These are phyloP conservation scores for Australoheros facetus DNA, from an alignment of 2,797 vertebrate genomes.

Conservation along the genomic window DNA sequence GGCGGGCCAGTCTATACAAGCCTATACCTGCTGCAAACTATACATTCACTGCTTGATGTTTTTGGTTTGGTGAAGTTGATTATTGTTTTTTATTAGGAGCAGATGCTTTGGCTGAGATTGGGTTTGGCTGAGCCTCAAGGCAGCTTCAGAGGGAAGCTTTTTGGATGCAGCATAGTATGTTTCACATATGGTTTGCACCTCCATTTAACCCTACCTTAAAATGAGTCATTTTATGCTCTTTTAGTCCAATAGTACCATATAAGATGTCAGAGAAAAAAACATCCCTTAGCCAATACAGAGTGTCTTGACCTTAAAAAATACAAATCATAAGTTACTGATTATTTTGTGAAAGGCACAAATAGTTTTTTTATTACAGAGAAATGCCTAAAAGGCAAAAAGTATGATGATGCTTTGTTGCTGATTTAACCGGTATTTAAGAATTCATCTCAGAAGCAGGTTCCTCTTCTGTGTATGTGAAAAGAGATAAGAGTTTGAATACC, in stretches of 20 bases:
- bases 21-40: constrained; percentile 43
- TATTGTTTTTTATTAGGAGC: constrained; percentile 64
- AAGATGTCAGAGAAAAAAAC: not conserved
- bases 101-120: constrained; percentile 55
- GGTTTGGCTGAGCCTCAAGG: constrained; percentile 30
- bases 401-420: constrained; percentile 19
- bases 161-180: constrained; percentile 18
- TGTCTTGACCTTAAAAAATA: constrained; percentile 14
- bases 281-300: not conserved
- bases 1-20: constrained; percentile 32
- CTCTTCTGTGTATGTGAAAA: constrained; percentile 37
- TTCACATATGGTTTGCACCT: constrained; percentile 28
- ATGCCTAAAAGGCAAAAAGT: constrained; percentile 1
- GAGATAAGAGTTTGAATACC: constrained; percentile 54
- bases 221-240: constrained; percentile 10
- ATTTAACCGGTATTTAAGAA: constrained; percentile 54
- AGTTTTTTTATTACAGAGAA: constrained; percentile 31
- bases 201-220: constrained; percentile 23
- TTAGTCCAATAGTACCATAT: constrained; percentile 10
- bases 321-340: constrained; percentile 18
- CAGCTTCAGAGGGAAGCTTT: constrained; percentile 29
- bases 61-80: constrained; percentile 52
- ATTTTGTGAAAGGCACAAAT: constrained; percentile 8
- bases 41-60: constrained; percentile 37
- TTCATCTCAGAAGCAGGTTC: constrained; percentile 47